Evolutionary conservation across 2,113 vertebrate genomes (phyloP), one percentile per base, ranked within the genome.

Genomic region (Spea bombifrons): DNA sequence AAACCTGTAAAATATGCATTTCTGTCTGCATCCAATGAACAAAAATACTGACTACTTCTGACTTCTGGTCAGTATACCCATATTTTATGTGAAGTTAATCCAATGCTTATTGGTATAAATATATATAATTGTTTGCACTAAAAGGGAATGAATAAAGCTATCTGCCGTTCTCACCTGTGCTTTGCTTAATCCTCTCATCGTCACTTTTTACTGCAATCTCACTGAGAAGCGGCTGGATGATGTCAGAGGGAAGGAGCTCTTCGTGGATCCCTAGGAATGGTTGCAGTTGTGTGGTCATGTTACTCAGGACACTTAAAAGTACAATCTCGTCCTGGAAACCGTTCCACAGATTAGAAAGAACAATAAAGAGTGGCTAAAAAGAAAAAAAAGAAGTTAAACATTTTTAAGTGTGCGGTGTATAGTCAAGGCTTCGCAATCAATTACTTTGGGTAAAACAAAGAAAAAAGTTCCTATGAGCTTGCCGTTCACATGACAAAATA

Each of bases 291-390:
- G 86, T 78, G n/a, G 8, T 83, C 81, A 95, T 85, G 69, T 88
- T 92, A 75, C 76, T 86, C 59, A 96, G 89, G 75, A 94, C 90
- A 74, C 82, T 92, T 81, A 97, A 86, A 73, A 96, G 83, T 46
- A 94, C 84, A 2, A 88, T 90, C 88, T 98, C 95, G 64, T 95
- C 88, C 88, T 94, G 92, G 83, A 97, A 94, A 66, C 89, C 50
- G 0, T 67, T 88, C 97, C 97, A 98, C 55, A 95, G 75, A 52
- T 86, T 87, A 12, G 94, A 91, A 81, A 97, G 83, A 1, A 76
- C 82, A 67, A 92, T 89, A 83, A 98, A 98, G 64, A 92, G 84
- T 47, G 97, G 96, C 97, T 99, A 75, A 78, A 63, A 75, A 50
- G 84, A 5, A 84, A 76, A 82, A 15, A 61, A 46, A 70, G 43